These are phyloP conservation scores for Tokudaia tokunoshimensis DNA, from an alignment of 2,797 vertebrate genomes.

Conservation along the genomic window DNA sequence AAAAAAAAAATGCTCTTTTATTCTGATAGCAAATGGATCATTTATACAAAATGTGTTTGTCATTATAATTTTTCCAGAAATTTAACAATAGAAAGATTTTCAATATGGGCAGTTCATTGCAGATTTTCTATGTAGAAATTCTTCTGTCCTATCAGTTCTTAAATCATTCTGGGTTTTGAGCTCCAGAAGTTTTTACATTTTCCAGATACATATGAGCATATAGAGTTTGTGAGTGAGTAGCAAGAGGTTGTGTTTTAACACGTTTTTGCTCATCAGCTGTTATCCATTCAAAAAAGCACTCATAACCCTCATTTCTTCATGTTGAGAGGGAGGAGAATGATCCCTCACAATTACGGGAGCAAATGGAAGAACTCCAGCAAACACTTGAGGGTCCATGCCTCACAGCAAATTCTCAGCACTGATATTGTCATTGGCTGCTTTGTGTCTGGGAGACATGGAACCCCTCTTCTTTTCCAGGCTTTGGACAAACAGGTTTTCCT, in stretches of 20 bases:
- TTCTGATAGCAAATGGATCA: constrained; percentile 19
- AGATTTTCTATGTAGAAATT: constrained; percentile 30
- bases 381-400: rapidly evolving
- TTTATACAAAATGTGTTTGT: constrained; percentile 65
- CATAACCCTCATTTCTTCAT: background rate
- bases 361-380: background rate
- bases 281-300: too few species aligned
- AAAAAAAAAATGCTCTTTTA: constrained; percentile 43
- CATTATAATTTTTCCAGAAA: constrained; percentile 65
- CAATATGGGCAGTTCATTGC: background rate
- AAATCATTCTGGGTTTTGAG: background rate
- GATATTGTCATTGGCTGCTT: background rate
- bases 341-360: background rate
- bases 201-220: background rate
- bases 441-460: background rate
- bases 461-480: too few species aligned
- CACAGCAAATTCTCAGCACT: background rate
- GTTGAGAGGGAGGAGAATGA: background rate
- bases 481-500: background rate
- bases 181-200: background rate
- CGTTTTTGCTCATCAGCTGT: rapidly evolving
- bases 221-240: too few species aligned
- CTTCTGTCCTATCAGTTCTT: background rate
- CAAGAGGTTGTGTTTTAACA: background rate
- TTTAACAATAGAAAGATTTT: background rate